Conservation (phyloP, 2,113 vertebrate species). For the Lynx canadensis region DNA sequence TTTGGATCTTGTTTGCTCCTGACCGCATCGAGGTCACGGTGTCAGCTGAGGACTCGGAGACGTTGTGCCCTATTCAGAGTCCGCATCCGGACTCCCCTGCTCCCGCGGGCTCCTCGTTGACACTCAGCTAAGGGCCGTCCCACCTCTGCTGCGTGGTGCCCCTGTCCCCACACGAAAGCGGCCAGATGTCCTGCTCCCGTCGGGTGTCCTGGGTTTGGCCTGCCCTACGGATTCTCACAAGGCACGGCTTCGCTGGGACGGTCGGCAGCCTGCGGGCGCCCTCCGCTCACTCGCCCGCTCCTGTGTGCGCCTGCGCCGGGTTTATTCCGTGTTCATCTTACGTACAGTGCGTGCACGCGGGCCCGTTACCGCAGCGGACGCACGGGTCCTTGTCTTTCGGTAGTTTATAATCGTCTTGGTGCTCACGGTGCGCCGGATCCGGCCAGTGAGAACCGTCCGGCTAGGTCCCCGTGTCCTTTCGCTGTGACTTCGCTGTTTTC, state of each 20-base stretch:
- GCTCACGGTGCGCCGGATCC: neutral
- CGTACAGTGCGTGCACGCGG: neutral
- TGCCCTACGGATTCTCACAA: neutral
- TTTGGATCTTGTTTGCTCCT: neutral
- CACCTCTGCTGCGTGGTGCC: neutral
- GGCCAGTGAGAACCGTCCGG: neutral
- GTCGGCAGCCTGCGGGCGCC: neutral
- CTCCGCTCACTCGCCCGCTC: neutral
- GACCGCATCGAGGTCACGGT: neutral
- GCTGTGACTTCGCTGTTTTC: too few species aligned
- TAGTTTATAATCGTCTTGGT: neutral
- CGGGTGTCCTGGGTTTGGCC: neutral
- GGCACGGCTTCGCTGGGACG: neutral
- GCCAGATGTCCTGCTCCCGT: neutral
- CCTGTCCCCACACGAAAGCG: neutral
- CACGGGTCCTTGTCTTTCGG: neutral
- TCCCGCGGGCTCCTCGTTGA: neutral
- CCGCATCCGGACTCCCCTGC: neutral
- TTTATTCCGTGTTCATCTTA: neutral
- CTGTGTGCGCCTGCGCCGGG: neutral
- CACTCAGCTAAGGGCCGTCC: neutral
- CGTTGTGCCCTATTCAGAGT: neutral
- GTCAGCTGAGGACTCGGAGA: too few species aligned
- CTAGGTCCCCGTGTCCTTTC: neutral
- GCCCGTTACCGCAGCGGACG: neutral